Evolutionary conservation across 1,140 invertebrate genomes (phyloP), one percentile per base, ranked within the genome.

Genomic region (Drosophila arawakana): DNA sequence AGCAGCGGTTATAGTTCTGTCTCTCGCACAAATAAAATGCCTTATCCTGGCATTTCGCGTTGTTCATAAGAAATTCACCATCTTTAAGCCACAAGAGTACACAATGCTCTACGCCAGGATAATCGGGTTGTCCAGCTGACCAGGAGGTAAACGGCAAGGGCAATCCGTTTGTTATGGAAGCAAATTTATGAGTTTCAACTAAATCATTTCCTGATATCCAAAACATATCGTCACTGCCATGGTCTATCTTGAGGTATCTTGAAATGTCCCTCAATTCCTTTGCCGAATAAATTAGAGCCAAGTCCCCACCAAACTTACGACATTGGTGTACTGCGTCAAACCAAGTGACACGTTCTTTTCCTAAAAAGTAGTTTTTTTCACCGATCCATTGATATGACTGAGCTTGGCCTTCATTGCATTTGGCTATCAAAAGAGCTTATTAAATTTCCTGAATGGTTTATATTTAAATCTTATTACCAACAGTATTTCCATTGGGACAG

Each of bases 191-290:
- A 30, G 25, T 25, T 25, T 25, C 2, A 25, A 25, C 25, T 4
- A 25, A 25, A 25, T 25, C 25, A 25, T 25, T 25, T 25, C 25
- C 25, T 25, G 25, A 25, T 25, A 25, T 25, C 25, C 25, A 25
- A 25, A 62, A 68, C 49, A 34, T 41, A 15, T 37, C 41, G 18
- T 65, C 34, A 5, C 15, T 10, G 0, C 15, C 44, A 13, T 41
- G 8, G 1, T 15, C 21, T 0, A 8, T 10, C 2, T 2, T 43
- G 0, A 76, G 30, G 65, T 65, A 60, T 0, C 11, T 46, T 0
- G 68, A 76, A 44, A 71, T 34, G 3, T 4, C n/a, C 0, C 47
- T 4, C 73, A 76, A 65, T 58, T 76, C 73, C 2, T 44, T 30
- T 0, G 30, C 46, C 3, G 50, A 57, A 50, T 72, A 46, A 5